Conservation (phyloP, 2,888 invertebrate genomes). For the Pristionchus mayeri region DNA sequence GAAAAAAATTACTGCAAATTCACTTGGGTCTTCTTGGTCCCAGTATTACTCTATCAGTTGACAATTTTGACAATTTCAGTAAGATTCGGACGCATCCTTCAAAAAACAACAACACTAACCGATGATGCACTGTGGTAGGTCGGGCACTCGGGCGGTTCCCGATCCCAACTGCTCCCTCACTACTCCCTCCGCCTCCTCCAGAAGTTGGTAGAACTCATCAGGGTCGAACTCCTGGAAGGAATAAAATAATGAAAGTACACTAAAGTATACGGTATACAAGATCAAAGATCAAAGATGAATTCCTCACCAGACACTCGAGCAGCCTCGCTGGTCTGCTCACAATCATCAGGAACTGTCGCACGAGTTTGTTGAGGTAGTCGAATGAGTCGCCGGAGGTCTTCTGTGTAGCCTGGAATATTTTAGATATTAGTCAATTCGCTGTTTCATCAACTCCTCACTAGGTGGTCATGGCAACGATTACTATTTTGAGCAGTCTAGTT, state of each 20-base stretch:
- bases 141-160: slow-evolving; percentile 73
- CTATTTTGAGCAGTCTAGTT: too few relatives aligned
- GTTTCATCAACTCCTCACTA: too few relatives aligned
- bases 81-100: too few relatives aligned
- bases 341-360: slow-evolving; percentile 91
- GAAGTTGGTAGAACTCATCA: slow-evolving; percentile 94
- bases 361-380: slow-evolving; percentile 88
- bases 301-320: slow-evolving; percentile 87
- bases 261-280: background rate
- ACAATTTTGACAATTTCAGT: too few relatives aligned
- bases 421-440: too few relatives aligned
- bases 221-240: slow-evolving; percentile 96
- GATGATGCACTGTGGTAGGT: slow-evolving; percentile 93
- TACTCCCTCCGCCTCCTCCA: slow-evolving; percentile 89
- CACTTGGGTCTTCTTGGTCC: too few relatives aligned
- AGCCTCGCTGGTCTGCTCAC: slow-evolving; percentile 96
- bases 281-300: background rate
- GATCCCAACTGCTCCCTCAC: slow-evolving; percentile 74
- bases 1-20: too few relatives aligned
- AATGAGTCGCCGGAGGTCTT: slow-evolving; percentile 87
- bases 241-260: background rate
- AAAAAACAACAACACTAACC: slow-evolving; percentile 48
- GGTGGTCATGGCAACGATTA: too few relatives aligned
- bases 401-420: slow-evolving; percentile 64
- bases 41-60: too few relatives aligned